Conservation (phyloP, 2,113 vertebrate genomes). For the Cnemophilus loriae region DNA sequence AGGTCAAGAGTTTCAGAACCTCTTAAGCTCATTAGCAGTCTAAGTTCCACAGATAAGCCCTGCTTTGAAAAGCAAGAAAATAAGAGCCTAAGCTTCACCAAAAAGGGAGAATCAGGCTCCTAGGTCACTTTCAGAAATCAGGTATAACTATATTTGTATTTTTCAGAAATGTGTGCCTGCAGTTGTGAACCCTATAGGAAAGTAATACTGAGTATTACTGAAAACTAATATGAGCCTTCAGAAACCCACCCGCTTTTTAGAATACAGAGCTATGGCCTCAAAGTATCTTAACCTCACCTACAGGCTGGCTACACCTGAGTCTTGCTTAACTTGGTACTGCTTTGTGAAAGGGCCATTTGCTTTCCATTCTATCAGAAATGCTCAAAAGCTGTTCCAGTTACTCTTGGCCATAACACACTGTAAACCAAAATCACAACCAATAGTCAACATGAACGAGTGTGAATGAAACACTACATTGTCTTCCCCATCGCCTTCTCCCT, state of each 20-base stretch:
- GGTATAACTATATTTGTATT: background rate
- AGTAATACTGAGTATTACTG: background rate
- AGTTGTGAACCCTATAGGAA: background rate
- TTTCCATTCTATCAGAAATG: background rate
- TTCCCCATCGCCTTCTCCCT: background rate
- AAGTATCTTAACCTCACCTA: background rate
- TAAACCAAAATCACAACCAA: background rate
- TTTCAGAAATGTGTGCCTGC: background rate
- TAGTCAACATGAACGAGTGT: fast-evolving
- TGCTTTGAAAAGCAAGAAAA: background rate
- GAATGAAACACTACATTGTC: background rate
- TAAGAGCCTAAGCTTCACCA: background rate
- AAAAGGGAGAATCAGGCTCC: background rate
- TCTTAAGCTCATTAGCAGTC: background rate
- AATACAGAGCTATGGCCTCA: background rate
- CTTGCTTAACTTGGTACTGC: background rate
- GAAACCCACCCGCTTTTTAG: background rate
- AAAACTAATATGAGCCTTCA: background rate
- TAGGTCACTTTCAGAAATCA: background rate
- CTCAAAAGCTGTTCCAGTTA: background rate
- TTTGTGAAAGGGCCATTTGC: background rate
- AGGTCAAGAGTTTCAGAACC: background rate
- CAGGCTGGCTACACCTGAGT: background rate
- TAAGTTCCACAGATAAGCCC: background rate
- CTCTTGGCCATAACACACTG: background rate